Percentiles rank a stretch among this genome's conserved stretches.
Evolutionary conservation across 2,797 vertebrate genomes (phyloP).

Genomic region (Rhincodon typus): DNA sequence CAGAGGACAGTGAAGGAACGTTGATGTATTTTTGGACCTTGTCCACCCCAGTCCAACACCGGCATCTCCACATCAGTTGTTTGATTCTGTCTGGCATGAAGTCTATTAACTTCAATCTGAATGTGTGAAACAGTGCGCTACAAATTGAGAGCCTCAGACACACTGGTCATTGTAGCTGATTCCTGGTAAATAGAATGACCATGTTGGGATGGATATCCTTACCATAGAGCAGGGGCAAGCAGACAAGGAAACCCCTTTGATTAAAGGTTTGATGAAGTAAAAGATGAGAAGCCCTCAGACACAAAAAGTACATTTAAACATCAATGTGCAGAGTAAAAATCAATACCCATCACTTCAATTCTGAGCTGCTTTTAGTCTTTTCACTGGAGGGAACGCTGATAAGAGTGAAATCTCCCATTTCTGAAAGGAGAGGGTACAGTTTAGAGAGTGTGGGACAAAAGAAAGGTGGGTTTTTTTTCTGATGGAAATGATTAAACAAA

Average conservation of each 20-base stretch:
- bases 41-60: too few relatives aligned
- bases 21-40: too few relatives aligned
- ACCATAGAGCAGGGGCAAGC: neutral
- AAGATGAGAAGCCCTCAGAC: neutral
- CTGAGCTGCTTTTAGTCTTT: neutral
- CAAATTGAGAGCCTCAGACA: neutral
- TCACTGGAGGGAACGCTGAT: neutral
- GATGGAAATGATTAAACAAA: too few relatives aligned
- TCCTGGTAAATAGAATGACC: neutral
- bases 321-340: neutral
- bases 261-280: neutral
- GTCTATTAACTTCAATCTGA: neutral
- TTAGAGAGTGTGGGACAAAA: too few relatives aligned
- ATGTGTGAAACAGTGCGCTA: neutral
- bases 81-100: neutral
- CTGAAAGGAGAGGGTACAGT: too few relatives aligned
- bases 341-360: neutral
- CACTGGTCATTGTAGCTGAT: neutral
- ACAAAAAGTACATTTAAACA: neutral
- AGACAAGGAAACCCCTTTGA: neutral
- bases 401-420: too few relatives aligned
- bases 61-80: too few relatives aligned
- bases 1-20: too few relatives aligned
- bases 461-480: too few relatives aligned
- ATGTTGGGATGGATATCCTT: neutral